These are phyloP conservation scores for Notodromas monacha DNA, from an alignment of 2,888 invertebrate species.

Conservation along the genomic window DNA sequence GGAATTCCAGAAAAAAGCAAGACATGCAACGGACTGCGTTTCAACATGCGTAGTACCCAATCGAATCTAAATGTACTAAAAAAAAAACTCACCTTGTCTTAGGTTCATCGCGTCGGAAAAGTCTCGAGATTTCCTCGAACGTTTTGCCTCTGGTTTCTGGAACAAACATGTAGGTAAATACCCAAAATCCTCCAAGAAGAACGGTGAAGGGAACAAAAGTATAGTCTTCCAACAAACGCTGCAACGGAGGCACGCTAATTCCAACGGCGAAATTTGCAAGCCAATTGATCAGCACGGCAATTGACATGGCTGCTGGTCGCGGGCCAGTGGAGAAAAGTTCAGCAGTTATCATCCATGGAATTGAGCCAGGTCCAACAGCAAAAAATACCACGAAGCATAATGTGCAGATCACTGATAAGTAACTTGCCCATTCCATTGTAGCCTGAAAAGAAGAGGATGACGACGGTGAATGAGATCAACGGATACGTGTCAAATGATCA, in stretches of 20 bases:
- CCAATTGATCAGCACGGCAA: conserved; percentile 62
- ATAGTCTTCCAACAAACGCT: conserved; percentile 28
- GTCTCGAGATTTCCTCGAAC: conserved; percentile 9
- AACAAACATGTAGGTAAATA: conserved; percentile 22
- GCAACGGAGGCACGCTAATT: conserved; percentile 33
- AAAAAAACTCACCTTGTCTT: too few species aligned
- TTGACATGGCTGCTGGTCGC: conserved; percentile 48
- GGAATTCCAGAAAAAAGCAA: too few species aligned
- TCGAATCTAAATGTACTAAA: too few species aligned
- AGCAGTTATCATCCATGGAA: conserved; percentile 53
- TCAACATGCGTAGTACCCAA: too few species aligned
- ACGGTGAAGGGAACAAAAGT: conserved; percentile 39
- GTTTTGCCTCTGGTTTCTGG: conserved; percentile 10
- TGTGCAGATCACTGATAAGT: conserved; percentile 32
- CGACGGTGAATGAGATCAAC: too few species aligned
- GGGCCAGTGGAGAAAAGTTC: conserved; percentile 56
- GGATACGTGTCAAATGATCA: too few species aligned
- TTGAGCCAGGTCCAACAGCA: conserved; percentile 51
- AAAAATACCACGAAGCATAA: conserved; percentile 41
- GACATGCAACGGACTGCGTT: too few species aligned
- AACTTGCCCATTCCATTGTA: conserved; percentile 29
- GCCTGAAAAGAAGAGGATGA: too few species aligned
- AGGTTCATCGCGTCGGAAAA: too few species aligned
- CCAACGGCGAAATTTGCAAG: conserved; percentile 54
- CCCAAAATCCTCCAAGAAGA: conserved; percentile 21